Percentiles rank a stretch among this genome's conserved stretches.
Evolutionary conservation across 2,113 vertebrate genomes (phyloP).

Genomic region (Rhinoderma darwinii): DNA sequence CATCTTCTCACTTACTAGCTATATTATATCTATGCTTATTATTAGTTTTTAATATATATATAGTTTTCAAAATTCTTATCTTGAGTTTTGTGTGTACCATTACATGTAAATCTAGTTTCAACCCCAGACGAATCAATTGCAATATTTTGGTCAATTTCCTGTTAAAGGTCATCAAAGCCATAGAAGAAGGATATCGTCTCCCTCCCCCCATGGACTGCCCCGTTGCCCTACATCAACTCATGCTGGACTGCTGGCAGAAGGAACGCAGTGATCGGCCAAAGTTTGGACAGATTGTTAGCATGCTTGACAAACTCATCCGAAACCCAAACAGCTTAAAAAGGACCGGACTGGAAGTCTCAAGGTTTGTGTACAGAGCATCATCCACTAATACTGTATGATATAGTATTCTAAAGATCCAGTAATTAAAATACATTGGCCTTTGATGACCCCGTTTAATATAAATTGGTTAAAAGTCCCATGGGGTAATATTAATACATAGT

Average conservation of each 20-base stretch:
- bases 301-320: conserved; percentile 98
- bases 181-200: conserved; percentile 95
- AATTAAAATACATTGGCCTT: conserved; percentile 12
- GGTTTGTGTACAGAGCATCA: conserved; percentile 71
- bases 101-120: background rate
- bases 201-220: conserved; percentile 98
- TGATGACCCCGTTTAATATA: conserved; percentile 46
- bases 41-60: background rate
- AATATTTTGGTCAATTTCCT: conserved; percentile 51
- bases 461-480: conserved; percentile 60
- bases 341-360: conserved; percentile 85
- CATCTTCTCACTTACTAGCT: background rate
- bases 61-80: background rate
- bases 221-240: conserved; percentile 93
- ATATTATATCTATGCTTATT: background rate
- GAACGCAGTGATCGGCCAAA: conserved; percentile 93
- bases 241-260: conserved; percentile 98
- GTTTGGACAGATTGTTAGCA: conserved; percentile 98
- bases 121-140: background rate
- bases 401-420: background rate
- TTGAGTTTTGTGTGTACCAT: background rate
- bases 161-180: conserved; percentile 94
- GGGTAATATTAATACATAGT: background rate
- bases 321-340: conserved; percentile 97
- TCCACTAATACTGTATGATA: background rate